Base-by-base conservation (phyloP, 1,140 invertebrate genomes). In the Lepidurus packardi region DNA sequence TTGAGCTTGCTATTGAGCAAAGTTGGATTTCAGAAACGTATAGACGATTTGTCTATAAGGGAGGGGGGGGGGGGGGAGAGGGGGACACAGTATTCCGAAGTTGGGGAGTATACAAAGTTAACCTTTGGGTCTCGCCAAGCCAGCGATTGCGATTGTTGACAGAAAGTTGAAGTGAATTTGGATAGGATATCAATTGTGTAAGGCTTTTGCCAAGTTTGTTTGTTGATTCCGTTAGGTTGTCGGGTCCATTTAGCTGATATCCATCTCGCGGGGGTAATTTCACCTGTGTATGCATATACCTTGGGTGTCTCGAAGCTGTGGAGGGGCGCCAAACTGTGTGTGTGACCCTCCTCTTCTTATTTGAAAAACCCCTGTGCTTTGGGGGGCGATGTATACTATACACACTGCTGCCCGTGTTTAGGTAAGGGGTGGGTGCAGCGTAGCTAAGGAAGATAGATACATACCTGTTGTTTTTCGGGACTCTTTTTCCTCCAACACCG, bases 211-310 rank as follows among this genome's bases (percentile, higher is more conserved):
- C 53, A n/a, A 65, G 53, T 65, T 9, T 65, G 13, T 65, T 65
- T 65, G 53, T 65, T 65, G 53, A 65, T 65, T 65, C 53, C 53
- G 53, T 65, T 65, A 65, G 53, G 53, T 65, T 65, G 53, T n/a
- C 53, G 53, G 53, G 53, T 65, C 53, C 53, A 65, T 65, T 65
- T 65, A 65, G 53, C 53, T 65, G 53, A 65, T 65, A 65, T 65
- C 53, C 53, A 65, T 65, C 53, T 65, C 53, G 53, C 53, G 53
- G 53, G 53, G 53, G 53, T 65, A 65, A 65, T 65, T 65, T 65
- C 53, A 65, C 53, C 53, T 65, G 53, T 65, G 53, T 65, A n/a
- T 65, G 53, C 53, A 65, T 65, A 65, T 65, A n/a, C 53, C 13
- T n/a, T 65, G 53, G 53, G 53, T 65, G 53, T 65, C 53, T 65